phyloP scores from a whole-genome alignment of 2,113 vertebrate genomes.

The Scalopus aquaticus region DNA sequence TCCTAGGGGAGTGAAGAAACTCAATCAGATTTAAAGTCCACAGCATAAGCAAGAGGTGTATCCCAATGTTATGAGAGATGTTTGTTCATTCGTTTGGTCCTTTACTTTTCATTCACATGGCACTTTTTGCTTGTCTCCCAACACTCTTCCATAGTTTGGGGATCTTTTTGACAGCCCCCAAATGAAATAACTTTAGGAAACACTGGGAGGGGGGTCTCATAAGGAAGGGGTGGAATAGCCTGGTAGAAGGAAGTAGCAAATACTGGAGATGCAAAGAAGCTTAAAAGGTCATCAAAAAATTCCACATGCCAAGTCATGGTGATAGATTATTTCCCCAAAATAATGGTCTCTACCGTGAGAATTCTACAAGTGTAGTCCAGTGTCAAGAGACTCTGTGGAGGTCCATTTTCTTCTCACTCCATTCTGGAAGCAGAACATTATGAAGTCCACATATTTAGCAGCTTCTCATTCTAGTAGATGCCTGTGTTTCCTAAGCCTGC shows the following conservation, averaged over 20 bases:
- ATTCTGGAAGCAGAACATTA: neutral
- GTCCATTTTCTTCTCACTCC: neutral
- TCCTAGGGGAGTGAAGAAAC: slow-evolving; percentile 16
- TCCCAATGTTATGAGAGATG: neutral
- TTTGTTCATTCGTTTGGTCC: neutral
- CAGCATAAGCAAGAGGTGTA: neutral
- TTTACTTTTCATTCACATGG: neutral
- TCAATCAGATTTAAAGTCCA: slow-evolving; percentile 36
- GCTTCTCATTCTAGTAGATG: neutral
- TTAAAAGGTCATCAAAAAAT: slow-evolving; percentile 43
- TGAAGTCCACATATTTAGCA: neutral
- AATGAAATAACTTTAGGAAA: slow-evolving; percentile 14
- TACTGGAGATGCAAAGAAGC: slow-evolving; percentile 30
- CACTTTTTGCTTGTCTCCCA: neutral
- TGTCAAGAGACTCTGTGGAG: neutral
- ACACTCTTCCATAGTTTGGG: neutral
- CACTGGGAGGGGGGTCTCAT: neutral
- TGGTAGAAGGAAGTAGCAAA: slow-evolving; percentile 48
- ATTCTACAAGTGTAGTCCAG: neutral
- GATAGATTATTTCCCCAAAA: neutral
- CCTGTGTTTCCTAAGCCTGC: neutral
- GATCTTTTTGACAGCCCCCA: slow-evolving; percentile 21
- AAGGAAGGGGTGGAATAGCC: slow-evolving; percentile 38
- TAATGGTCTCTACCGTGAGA: neutral
- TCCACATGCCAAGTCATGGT: neutral